Base-by-base conservation (phyloP, 1,140 invertebrate species). In the Dreissena rostriformis region DNA sequence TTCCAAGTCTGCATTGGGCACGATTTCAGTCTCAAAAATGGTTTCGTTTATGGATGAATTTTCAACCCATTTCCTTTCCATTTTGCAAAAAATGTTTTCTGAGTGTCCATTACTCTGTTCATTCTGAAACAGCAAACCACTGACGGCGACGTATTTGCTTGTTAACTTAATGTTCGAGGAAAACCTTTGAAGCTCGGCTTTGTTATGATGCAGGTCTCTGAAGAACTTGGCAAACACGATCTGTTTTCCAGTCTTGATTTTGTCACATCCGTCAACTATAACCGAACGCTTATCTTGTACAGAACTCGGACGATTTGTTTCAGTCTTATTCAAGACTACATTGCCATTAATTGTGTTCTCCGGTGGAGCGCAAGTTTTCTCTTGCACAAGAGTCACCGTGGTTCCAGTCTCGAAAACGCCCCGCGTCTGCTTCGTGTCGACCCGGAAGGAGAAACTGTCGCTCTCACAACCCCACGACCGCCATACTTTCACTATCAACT, bases 401-500 rank as follows among this genome's bases (percentile, higher is more conserved):
- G 22, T 19, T 6, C 57, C 57, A 24, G 17, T 19, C 57, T 19
- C 17, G 17, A n/a, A 4, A 61, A 24, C 17, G 2, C 4, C 17
- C 57, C 8, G 49, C 28, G 57, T 24, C 8, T 68, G 49, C 67
- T 78, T 78, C 49, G 22, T n/a, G 26, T 66, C 67, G 26, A 78
- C 63, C n/a, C 4, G 22, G 51, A 78, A 78, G 15, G 49, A 15
- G 28, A 68, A 68, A 28, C 53, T 29, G 24, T 28, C 55, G 4
- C 49, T 68, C 22, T 78, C 76, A 70, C 65, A 53, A 15, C 66
- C 76, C 66, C 76, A 70, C 19, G 76, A 78, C n/a, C 65, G 39
- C 76, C 76, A 78, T 15, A 70, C 65, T 28, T 78, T 68, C 39
- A 67, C 65, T 8, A 78, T 51, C 14, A 78, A 26, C 8, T 49